Evolutionary conservation across 2,797 vertebrate genomes (phyloP).

Genomic region (Squalus acanthias): DNA sequence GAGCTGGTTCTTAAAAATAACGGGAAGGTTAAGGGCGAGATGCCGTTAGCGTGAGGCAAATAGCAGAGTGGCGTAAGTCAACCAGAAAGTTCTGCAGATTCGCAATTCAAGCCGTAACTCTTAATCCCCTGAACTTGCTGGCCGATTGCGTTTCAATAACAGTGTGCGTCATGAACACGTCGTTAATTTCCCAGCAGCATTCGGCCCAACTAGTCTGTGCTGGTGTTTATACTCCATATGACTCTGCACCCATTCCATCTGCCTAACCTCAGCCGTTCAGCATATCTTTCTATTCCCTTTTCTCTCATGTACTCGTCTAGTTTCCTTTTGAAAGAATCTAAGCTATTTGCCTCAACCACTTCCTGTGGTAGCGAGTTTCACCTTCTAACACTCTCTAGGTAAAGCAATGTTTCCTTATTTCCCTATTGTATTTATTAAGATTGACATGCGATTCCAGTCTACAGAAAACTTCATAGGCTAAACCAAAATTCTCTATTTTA

Average conservation of each 20-base stretch:
- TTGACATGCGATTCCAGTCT: neutral
- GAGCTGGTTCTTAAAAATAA: neutral
- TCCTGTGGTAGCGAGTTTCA: too few species aligned
- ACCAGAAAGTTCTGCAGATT: neutral
- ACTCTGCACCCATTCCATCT: too few species aligned
- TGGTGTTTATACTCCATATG: too few species aligned
- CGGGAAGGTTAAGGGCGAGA: neutral
- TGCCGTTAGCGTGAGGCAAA: neutral
- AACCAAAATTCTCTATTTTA: neutral
- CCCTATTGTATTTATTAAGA: neutral
- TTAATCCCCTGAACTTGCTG: neutral
- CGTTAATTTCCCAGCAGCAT: neutral
- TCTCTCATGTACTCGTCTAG: too few species aligned
- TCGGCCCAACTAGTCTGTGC: neutral
- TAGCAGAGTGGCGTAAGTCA: neutral
- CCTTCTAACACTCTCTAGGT: too few species aligned
- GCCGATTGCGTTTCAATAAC: neutral
- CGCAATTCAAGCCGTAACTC: neutral
- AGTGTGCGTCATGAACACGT: neutral
- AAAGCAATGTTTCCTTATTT: too few species aligned
- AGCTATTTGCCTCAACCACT: too few species aligned
- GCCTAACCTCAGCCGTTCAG: too few species aligned
- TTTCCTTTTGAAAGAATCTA: too few species aligned
- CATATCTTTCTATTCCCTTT: too few species aligned
- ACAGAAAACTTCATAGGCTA: neutral